Evolutionary conservation across 2,113 vertebrate species (phyloP).

Genomic region (Spea bombifrons): DNA sequence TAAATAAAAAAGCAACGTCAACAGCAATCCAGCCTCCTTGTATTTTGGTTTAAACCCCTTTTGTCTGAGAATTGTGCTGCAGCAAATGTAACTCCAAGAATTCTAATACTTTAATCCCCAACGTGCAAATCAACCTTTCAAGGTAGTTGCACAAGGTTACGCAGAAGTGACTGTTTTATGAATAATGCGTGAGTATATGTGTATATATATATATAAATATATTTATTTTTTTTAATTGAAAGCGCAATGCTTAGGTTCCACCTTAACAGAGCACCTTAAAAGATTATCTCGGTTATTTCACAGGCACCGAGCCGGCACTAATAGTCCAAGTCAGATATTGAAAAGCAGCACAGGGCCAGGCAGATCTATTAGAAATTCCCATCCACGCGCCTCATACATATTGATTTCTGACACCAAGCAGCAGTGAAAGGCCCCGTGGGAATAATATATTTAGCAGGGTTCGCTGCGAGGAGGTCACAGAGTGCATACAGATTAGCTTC

Average conservation of each 20-base stretch:
- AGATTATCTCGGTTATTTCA: constrained; percentile 99
- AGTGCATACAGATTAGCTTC: constrained; percentile 99
- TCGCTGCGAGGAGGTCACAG: constrained; percentile 96
- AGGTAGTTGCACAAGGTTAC: constrained; percentile 55
- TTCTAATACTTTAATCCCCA: constrained; percentile 61
- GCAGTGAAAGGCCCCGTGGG: constrained; percentile 97
- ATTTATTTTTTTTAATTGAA: constrained; percentile 64
- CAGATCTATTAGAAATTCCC: constrained; percentile 99
- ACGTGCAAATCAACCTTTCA: constrained; percentile 57
- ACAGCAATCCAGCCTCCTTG: neutral
- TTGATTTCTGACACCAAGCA: constrained; percentile 99
- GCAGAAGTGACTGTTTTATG: constrained; percentile 56
- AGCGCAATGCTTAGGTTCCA: constrained; percentile 84
- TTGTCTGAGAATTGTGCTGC: constrained; percentile 49
- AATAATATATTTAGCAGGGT: constrained; percentile 99
- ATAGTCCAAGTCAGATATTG: constrained; percentile 99
- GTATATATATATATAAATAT: neutral
- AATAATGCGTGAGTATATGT: constrained; percentile 49
- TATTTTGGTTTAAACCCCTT: constrained; percentile 26
- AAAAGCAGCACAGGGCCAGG: constrained; percentile 96
- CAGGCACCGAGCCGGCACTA: constrained; percentile 99
- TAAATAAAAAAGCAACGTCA: neutral
- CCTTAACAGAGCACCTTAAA: constrained; percentile 99
- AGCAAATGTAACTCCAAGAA: constrained; percentile 55
- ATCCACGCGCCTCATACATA: constrained; percentile 99